phyloP scores from a whole-genome alignment of 2,113 vertebrate genomes.

The Helogale parvula region DNA sequence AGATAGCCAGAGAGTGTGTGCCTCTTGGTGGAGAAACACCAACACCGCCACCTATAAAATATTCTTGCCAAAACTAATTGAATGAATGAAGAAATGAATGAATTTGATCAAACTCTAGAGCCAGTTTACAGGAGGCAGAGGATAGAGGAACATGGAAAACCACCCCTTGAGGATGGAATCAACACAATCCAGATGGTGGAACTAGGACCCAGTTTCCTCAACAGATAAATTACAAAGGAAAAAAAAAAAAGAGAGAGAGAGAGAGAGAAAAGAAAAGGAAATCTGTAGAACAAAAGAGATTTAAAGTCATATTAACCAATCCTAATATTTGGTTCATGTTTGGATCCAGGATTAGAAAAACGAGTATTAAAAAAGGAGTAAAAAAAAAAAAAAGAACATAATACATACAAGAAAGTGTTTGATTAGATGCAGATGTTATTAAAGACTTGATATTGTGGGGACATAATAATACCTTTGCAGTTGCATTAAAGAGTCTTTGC shows the following conservation, averaged over 20 bases:
- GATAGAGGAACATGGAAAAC: background rate
- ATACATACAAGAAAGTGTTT: background rate
- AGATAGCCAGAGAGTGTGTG: background rate
- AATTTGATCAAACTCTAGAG: background rate
- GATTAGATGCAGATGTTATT: background rate
- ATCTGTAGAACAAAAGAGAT: background rate
- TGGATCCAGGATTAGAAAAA: background rate
- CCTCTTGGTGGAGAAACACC: background rate
- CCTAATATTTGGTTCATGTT: background rate
- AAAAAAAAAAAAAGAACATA: background rate
- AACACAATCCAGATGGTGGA: background rate
- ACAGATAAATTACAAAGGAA: background rate
- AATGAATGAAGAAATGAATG: background rate
- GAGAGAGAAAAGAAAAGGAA: background rate
- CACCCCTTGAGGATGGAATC: background rate
- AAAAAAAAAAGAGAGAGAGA: background rate
- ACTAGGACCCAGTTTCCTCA: background rate
- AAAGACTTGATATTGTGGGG: background rate
- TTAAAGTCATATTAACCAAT: background rate
- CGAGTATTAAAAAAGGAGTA: no score
- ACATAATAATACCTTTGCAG: background rate
- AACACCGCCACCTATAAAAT: background rate
- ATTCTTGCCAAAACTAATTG: background rate
- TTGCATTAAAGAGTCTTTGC: background rate
- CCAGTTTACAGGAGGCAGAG: background rate